Conservation (phyloP, 2,113 vertebrate species). For the Varanus komodoensis region DNA sequence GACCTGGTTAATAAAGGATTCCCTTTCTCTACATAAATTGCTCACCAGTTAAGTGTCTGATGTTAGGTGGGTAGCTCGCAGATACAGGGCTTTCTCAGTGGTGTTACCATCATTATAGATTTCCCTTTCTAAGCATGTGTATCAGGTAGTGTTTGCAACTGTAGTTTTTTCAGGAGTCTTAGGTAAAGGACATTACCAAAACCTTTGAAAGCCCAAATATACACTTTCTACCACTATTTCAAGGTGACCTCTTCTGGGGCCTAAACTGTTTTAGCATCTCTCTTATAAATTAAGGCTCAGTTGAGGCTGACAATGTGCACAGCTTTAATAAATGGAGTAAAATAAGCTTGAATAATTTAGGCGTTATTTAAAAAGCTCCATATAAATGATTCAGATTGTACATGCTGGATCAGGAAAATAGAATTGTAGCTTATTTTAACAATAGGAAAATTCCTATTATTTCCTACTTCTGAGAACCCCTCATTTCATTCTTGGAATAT, state of each 20-base stretch:
- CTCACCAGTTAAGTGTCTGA: not conserved
- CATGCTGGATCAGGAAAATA: slow-evolving; percentile 49
- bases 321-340: slow-evolving; percentile 59
- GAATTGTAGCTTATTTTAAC: slow-evolving; percentile 60
- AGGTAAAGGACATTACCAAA: not conserved
- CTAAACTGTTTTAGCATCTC: slow-evolving; percentile 33
- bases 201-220: not conserved
- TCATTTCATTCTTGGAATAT: slow-evolving; percentile 4
- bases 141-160: not conserved
- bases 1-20: not conserved
- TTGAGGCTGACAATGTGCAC: slow-evolving; percentile 51
- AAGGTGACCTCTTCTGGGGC: slow-evolving; percentile 27
- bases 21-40: not conserved
- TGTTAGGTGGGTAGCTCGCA: no score
- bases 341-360: slow-evolving; percentile 67
- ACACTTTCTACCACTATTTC: not conserved
- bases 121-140: not conserved
- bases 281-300: slow-evolving; percentile 54
- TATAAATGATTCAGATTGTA: slow-evolving; percentile 62
- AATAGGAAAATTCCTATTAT: slow-evolving; percentile 18
- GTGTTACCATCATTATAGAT: not conserved
- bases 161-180: not conserved
- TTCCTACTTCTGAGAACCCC: not conserved
- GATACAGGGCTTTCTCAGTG: not conserved
- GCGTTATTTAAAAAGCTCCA: slow-evolving; percentile 43